Base-by-base conservation (phyloP, 2,888 invertebrate genomes). In the Phyllotreta striolata region DNA sequence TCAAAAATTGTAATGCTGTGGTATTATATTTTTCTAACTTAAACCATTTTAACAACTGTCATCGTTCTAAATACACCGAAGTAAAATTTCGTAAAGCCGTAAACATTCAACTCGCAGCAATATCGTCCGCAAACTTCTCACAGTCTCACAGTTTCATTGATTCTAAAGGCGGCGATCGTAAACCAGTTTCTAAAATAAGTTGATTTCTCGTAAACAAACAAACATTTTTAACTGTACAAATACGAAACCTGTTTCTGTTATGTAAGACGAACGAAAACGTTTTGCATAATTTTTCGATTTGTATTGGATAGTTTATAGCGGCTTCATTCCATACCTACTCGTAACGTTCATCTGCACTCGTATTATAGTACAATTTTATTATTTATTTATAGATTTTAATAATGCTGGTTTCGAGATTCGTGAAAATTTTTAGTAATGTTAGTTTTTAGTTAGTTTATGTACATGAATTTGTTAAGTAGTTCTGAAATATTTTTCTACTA, bases 211-310 rank as follows among this genome's bases (percentile, higher is more conserved):
- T 64, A 59, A 64, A 67, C 64, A 67, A 67, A 69, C 59, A 66
- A 63, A 65, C 61, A 60, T 51, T 64, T 66, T 65, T 67, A 64
- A 55, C 55, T 59, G 55, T 47, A 59, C 63, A 63, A 62, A 65
- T 60, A 55, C 60, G 59, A 55, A 66, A 70, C 66, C 44, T 44
- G 61, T 57, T 66, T 40, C 57, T 65, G 51, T 68, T 70, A 67
- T 64, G 63, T 67, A 67, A 68, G 63, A 62, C 62, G 60, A 66
- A 68, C 63, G 52, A 37, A 57, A 24, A 55, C 49, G 43, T 24
- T 70, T 66, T 67, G 64, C 70, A 70, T 70, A 68, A 68, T 58
- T 66, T 58, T 55, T 43, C 63, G 39, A 59, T 68, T 66, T 66
- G 51, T 66, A 69, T 67, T 64, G 63, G 62, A 59, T 61, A 24